These are phyloP conservation scores for Dromius quadrimaculatus DNA, from an alignment of 2,888 invertebrate genomes.

Conservation along the genomic window DNA sequence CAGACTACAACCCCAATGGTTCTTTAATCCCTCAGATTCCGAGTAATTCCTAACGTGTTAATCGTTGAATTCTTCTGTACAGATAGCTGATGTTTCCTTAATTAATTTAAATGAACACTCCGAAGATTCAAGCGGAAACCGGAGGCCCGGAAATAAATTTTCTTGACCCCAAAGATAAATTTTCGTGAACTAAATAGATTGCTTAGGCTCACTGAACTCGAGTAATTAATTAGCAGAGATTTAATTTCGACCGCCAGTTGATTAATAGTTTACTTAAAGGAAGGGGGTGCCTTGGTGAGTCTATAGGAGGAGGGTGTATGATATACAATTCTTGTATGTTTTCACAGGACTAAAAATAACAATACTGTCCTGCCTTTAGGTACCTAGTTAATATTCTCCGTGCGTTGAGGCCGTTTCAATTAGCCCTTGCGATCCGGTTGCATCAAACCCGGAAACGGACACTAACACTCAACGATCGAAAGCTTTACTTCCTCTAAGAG, in stretches of 20 bases:
- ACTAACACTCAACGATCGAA: constrained; percentile 36
- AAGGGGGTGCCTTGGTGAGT: too few species aligned
- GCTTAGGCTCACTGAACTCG: constrained; percentile 25
- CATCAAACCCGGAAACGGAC: constrained; percentile 25
- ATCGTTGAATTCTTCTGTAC: constrained; percentile 45
- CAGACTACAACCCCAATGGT: constrained; percentile 32
- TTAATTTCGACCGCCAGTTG: not conserved
- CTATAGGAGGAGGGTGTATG: too few species aligned
- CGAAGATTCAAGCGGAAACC: constrained; percentile 15
- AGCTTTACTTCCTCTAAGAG: constrained; percentile 26
- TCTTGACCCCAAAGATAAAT: constrained; percentile 35
- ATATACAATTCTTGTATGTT: too few species aligned
- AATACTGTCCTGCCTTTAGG: not conserved
- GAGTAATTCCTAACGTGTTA: constrained; percentile 45
- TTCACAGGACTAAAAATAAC: not conserved
- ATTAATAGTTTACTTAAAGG: too few species aligned
- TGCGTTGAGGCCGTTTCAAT: constrained; percentile 28
- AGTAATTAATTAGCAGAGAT: constrained; percentile 16
- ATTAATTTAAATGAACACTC: constrained; percentile 42
- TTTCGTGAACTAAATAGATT: constrained; percentile 38
- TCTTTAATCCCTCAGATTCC: constrained; percentile 30
- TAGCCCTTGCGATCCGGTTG: constrained; percentile 25
- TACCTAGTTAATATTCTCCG: constrained; percentile 18
- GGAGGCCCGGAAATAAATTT: constrained; percentile 36
- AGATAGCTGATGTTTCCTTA: constrained; percentile 44